Base-by-base conservation (phyloP, 2,113 vertebrate species). In the Axis porcinus region DNA sequence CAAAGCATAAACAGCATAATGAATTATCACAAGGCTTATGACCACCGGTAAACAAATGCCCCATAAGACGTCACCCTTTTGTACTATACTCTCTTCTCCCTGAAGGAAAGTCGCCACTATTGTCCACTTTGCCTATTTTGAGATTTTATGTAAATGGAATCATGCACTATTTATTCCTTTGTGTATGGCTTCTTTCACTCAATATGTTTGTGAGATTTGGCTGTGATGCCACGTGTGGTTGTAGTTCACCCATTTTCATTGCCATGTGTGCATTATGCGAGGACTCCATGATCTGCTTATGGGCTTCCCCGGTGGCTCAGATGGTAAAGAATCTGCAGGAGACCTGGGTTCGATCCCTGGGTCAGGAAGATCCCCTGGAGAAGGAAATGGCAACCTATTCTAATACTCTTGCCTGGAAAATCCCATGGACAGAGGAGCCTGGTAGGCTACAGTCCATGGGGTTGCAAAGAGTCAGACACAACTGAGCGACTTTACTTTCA, bases 181-280 rank as follows among this genome's bases (percentile, higher is more conserved):
- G 2, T 30, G 33, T 11, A 6, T 10, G 2, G 5, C 43, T 91
- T 93, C 28, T 83, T 94, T 74, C 14, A 1, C 50, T 28, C 70
- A 17, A 1, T 17, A 13, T 21, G 58, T 52, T 89, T 91, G 47
- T 86, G 54, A 92, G 43, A 27, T 57, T 82, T 43, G 6, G 52
- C 85, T 55, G 0, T 5, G 55, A 50, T 70, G 33, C 15, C 25
- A 0, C 7, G 7, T 27, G 28, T 23, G 25, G 30, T 33, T 57
- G 19, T 11, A 67, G 15, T 55, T 30, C 43, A 50, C 7, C 19
- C 13, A 17, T 76, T 91, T 57, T 40, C 86, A 86, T 19, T 15
- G 43, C 45, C 16, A 0, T 58, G 13, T 28, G 17, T 43, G 21
- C n/a, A 36, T 45, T 58, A 33, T 4, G 1, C 11, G 67, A 67